These are phyloP conservation scores for Dasypogon diadema DNA, from an alignment of 2,888 invertebrate genomes.

Conservation along the genomic window DNA sequence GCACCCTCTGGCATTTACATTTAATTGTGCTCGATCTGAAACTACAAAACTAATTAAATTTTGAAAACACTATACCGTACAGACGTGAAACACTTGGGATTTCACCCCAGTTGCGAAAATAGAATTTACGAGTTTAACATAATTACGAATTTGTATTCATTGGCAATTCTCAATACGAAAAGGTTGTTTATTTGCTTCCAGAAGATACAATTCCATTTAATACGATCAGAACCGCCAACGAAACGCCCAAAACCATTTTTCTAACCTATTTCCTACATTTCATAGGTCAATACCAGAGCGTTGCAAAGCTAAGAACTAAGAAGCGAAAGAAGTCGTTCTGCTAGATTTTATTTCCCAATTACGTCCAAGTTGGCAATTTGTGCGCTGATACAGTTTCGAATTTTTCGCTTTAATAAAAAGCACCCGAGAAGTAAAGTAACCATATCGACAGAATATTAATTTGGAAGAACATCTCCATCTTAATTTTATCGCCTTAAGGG, in stretches of 20 bases:
- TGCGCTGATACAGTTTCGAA: background rate
- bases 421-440: background rate
- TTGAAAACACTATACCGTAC: too few species aligned
- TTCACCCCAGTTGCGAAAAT: background rate
- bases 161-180: slow-evolving; percentile 7
- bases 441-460: slow-evolving; percentile 1
- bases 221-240: background rate
- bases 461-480: background rate
- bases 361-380: background rate
- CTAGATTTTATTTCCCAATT: background rate
- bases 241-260: background rate
- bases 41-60: too few species aligned
- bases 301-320: background rate
- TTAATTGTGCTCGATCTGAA: too few species aligned
- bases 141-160: slow-evolving; percentile 55
- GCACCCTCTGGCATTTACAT: too few species aligned
- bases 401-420: background rate
- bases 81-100: too few species aligned
- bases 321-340: background rate
- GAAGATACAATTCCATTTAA: background rate
- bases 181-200: background rate
- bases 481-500: background rate
- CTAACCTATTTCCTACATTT: background rate
- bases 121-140: slow-evolving; percentile 53
- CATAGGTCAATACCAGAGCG: too few species aligned